Conservation (phyloP, 2,113 vertebrate species). For the Polypterus bichir region DNA sequence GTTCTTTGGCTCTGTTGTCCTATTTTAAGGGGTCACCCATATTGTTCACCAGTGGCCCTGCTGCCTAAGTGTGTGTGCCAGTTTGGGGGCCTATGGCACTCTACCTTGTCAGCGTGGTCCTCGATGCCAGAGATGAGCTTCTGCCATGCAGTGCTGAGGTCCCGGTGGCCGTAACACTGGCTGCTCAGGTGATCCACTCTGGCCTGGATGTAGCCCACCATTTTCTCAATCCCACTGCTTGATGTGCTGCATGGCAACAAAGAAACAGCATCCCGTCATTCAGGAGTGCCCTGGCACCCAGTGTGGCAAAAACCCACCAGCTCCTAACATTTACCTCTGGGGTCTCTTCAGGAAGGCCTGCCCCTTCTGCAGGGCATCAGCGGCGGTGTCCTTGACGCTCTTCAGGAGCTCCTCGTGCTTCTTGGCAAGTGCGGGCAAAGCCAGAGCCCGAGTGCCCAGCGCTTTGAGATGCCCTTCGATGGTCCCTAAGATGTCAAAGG, state of each 20-base stretch:
- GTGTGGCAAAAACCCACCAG: conserved; percentile 9
- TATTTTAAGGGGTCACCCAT: not conserved
- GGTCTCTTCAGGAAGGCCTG: conserved; percentile 49
- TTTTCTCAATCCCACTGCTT: conserved; percentile 45
- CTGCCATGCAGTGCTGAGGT: conserved; percentile 43
- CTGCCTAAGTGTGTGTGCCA: not conserved
- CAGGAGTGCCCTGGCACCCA: conserved; percentile 16
- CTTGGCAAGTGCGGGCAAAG: conserved; percentile 35
- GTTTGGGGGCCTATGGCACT: rapidly evolving
- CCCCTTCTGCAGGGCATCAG: conserved; percentile 54
- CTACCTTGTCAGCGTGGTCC: conserved; percentile 56
- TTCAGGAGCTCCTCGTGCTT: conserved; percentile 49
- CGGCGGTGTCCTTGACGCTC: conserved; percentile 41
- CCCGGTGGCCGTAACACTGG: conserved; percentile 39
- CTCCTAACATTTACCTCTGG: conserved; percentile 45
- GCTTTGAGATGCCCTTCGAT: conserved; percentile 52
- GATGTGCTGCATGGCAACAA: conserved; percentile 38
- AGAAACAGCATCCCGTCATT: conserved; percentile 13
- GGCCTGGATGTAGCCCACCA: conserved; percentile 49
- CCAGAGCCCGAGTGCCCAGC: conserved; percentile 41
- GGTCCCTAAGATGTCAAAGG: conserved; percentile 52
- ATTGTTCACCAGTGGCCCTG: not conserved
- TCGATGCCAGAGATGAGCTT: conserved; percentile 47
- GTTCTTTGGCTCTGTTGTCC: too few relatives aligned
- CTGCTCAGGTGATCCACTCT: conserved; percentile 38